These are phyloP conservation scores for Cyanoliseus patagonus DNA, from an alignment of 2,113 vertebrate species.

Conservation along the genomic window DNA sequence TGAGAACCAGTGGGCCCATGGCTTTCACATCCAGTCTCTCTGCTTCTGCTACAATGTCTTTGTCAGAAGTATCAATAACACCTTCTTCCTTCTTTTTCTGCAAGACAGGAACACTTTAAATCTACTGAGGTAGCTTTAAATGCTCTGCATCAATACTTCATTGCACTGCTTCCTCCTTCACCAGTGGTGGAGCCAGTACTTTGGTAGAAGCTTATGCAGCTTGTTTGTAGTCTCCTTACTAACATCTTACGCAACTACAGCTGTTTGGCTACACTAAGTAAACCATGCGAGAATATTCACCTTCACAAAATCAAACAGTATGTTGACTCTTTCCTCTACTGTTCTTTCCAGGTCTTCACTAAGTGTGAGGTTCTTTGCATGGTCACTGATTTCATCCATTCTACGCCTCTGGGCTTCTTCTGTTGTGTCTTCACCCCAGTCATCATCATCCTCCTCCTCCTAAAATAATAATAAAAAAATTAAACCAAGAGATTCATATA, in stretches of 20 bases:
- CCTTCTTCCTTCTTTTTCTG: slow-evolving; percentile 94
- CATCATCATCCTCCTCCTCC: slow-evolving; percentile 93
- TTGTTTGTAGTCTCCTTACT: not conserved
- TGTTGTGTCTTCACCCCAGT: slow-evolving; percentile 98
- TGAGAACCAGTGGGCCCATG: slow-evolving; percentile 96
- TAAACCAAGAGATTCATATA: not conserved
- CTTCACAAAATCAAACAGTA: slow-evolving; percentile 97
- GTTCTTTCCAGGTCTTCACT: slow-evolving; percentile 94
- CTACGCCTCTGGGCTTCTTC: slow-evolving; percentile 93
- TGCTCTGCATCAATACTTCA: rapidly evolving
- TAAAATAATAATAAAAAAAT: not conserved
- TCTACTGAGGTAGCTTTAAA: not conserved
- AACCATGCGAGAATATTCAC: slow-evolving; percentile 40
- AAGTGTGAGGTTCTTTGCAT: slow-evolving; percentile 93
- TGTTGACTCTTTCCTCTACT: slow-evolving; percentile 92
- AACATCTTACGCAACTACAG: not conserved
- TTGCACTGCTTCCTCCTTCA: rapidly evolving
- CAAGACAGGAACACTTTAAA: not conserved
- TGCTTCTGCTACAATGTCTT: slow-evolving; percentile 95
- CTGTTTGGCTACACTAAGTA: not conserved
- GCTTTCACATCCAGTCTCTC: slow-evolving; percentile 96
- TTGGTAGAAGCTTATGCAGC: not conserved
- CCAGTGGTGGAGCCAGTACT: rapidly evolving
- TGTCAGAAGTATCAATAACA: slow-evolving; percentile 88
- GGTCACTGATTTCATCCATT: slow-evolving; percentile 98